Percentiles rank a stretch among this genome's conserved stretches.
Evolutionary conservation across 1,140 invertebrate species (phyloP).

Genomic region (Atta colombica): DNA sequence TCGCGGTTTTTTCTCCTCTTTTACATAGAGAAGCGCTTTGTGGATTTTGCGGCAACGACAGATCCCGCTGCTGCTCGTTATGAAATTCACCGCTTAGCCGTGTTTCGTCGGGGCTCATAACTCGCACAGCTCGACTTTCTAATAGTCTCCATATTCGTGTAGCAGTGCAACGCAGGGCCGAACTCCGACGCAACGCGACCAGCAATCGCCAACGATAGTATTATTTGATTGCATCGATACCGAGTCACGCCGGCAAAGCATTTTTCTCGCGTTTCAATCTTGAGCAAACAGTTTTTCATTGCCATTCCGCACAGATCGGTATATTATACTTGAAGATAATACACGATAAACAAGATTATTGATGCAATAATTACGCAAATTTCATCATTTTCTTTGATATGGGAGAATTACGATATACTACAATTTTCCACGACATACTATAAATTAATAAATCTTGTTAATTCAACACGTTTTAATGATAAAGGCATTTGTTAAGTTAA

Average conservation of each 20-base stretch:
- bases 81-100: constrained; percentile 47
- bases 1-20: neutral
- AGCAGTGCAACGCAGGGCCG: constrained; percentile 38
- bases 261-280: constrained; percentile 9
- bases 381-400: neutral
- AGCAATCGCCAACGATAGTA: constrained; percentile 26
- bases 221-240: constrained; percentile 34
- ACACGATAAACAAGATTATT: neutral
- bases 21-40: constrained; percentile 42
- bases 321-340: neutral
- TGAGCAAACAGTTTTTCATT: neutral
- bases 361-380: neutral
- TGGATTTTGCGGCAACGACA: constrained; percentile 38
- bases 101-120: constrained; percentile 42
- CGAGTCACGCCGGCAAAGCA: neutral
- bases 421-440: neutral
- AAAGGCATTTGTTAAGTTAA: neutral
- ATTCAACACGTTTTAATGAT: neutral
- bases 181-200: constrained; percentile 5
- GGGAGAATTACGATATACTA: neutral
- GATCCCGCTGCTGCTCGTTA: constrained; percentile 45
- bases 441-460: neutral
- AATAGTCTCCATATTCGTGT: constrained; percentile 46
- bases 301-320: neutral
- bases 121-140: constrained; percentile 64